Base-by-base conservation (phyloP, 2,888 invertebrate genomes). In the Drosophila parthenogenetica region DNA sequence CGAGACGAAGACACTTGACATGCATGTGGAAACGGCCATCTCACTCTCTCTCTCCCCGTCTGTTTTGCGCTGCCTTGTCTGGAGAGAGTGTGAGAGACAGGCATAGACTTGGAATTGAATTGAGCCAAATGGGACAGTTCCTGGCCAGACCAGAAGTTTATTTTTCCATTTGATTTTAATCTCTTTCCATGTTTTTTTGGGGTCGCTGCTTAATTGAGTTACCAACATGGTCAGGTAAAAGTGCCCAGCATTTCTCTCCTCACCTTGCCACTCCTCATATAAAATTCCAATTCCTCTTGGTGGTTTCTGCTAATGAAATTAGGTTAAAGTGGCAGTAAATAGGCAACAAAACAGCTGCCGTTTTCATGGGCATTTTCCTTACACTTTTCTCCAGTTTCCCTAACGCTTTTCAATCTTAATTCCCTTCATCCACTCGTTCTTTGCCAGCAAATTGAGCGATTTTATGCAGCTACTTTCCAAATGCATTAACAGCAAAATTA, bases 251-350 rank as follows among this genome's bases (percentile, higher is more conserved):
- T 50, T 45, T 39, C 42, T 43, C 11, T 13, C 29, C n/a, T 11
- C 32, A 11, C 8, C 17, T 14, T 43, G 37, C 7, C 10, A 10
- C 25, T 45, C 5, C 10, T 37, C 45, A 48, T 35, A 35, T 35
- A 13, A 35, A 35, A 35, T 35, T 35, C 35, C 35, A 35, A 35
- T 35, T 35, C 35, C 13, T 13, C 35, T 13, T 13, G 42, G 16
- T 37, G 43, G 43, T 19, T 54, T 45, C 45, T 22, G 65, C 79
- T 84, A 78, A 87, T 89, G 68, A 78, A 87, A 89, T 83, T 89
- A 87, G 83, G 89, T 85, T 83, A 89, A 83, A 87, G 82, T 78
- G 85, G 82, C 69, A 72, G 68, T 84, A 87, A 83, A 89, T 81
- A 78, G 86, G 69, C 73, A 55, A 62, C 58, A 54, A 75, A 79